Evolutionary conservation across 2,797 vertebrate genomes (phyloP).

Genomic region (Argya squamiceps): DNA sequence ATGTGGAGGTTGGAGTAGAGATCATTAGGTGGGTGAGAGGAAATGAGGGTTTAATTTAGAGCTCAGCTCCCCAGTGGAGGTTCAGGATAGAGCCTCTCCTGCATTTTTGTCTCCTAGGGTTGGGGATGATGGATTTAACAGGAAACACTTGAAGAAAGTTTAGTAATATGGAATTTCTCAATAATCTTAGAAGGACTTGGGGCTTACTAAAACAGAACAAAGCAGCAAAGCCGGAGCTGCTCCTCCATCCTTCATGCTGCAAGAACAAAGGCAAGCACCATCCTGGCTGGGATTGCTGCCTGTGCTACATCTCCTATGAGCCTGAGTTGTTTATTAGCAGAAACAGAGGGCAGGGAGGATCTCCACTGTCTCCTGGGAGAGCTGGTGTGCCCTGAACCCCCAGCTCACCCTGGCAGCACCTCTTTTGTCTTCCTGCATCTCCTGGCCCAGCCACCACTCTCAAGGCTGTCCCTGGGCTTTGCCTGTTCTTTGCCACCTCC

Average conservation of each 20-base stretch:
- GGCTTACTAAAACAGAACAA: background rate
- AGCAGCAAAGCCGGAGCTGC: background rate
- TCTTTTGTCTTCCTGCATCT: background rate
- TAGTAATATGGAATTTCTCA: background rate
- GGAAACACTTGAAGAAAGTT: background rate
- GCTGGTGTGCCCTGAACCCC: background rate
- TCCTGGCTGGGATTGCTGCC: background rate
- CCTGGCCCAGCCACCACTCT: background rate
- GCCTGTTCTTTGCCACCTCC: background rate
- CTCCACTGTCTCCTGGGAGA: background rate
- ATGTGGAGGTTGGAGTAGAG: background rate
- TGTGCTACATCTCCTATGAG: background rate
- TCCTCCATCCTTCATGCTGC: background rate
- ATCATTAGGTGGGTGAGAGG: accelerated
- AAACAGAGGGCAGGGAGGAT: background rate
- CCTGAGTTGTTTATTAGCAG: background rate
- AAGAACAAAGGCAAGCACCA: background rate
- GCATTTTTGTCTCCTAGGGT: background rate
- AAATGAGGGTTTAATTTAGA: background rate
- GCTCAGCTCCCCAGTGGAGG: background rate
- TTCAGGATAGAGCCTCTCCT: background rate
- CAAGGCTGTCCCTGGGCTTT: background rate
- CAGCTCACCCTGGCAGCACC: background rate
- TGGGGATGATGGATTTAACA: background rate
- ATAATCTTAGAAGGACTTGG: background rate